Evolutionary conservation across 2,113 vertebrate genomes (phyloP).

Genomic region (Echinops telfairi): DNA sequence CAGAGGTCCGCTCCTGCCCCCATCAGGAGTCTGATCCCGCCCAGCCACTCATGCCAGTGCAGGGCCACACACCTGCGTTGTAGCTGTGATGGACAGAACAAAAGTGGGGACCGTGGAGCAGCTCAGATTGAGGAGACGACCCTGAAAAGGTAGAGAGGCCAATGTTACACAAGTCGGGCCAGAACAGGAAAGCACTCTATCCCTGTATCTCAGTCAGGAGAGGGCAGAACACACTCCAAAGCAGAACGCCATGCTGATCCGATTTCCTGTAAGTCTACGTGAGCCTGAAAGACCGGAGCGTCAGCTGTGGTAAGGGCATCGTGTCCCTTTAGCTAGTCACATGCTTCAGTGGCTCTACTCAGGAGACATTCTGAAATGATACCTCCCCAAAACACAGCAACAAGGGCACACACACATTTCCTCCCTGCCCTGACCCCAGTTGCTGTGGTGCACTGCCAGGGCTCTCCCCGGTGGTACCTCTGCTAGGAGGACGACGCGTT

Average conservation of each 20-base stretch:
- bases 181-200: not conserved
- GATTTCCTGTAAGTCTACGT: not conserved
- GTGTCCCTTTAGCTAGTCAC: not conserved
- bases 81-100: constrained; percentile 98
- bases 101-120: constrained; percentile 99
- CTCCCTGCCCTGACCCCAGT: not conserved
- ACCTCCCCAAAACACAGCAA: not conserved
- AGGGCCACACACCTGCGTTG: constrained; percentile 93
- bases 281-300: constrained; percentile 43
- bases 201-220: not conserved
- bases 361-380: not conserved
- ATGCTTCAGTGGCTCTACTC: constrained; percentile 13
- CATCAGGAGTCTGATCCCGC: not conserved
- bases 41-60: not conserved
- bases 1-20: not conserved
- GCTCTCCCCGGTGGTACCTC: constrained; percentile 88
- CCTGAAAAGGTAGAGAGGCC: constrained; percentile 85
- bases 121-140: constrained; percentile 97
- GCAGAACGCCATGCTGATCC: not conserved
- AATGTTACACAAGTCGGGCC: not conserved
- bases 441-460: too few relatives aligned
- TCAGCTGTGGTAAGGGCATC: constrained; percentile 10
- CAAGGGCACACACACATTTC: not conserved
- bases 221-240: constrained; percentile 3
- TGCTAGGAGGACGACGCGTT: constrained; percentile 96